Evolutionary conservation across 2,113 vertebrate species (phyloP).

Genomic region (Excalfactoria chinensis): DNA sequence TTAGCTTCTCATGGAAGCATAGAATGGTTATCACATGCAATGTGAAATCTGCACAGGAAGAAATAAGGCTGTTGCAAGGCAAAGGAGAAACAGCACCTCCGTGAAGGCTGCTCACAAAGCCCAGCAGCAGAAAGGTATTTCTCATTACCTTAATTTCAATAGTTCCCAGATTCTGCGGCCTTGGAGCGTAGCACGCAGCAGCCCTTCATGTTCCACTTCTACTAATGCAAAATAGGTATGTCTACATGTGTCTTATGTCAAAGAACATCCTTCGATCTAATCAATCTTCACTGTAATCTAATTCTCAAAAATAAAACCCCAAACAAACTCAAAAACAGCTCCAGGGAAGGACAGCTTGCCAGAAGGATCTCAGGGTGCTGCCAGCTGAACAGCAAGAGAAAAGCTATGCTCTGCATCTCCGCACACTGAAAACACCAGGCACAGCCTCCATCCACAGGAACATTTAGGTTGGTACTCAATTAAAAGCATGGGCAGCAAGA

Average conservation of each 20-base stretch:
- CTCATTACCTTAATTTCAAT: not conserved
- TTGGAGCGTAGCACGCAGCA: not conserved
- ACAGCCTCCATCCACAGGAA: not conserved
- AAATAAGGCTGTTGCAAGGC: not conserved
- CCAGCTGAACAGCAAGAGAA: not conserved
- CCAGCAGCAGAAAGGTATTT: not conserved
- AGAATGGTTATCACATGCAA: not conserved
- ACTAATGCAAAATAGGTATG: not conserved
- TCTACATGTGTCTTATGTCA: not conserved
- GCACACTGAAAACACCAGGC: not conserved
- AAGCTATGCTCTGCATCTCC: fast-evolving
- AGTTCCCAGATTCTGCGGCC: not conserved
- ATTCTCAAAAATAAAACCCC: not conserved
- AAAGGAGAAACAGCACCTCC: not conserved
- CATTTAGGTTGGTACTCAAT: no score
- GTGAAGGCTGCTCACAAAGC: not conserved
- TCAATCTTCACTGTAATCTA: not conserved
- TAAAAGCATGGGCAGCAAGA: not conserved
- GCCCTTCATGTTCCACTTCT: not conserved
- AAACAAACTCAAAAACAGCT: not conserved
- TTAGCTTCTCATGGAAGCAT: not conserved
- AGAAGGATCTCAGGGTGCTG: not conserved
- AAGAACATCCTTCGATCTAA: not conserved
- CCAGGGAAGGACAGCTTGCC: not conserved
- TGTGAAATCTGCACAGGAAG: not conserved